phyloP scores from a whole-genome alignment of 1,140 invertebrate genomes.

The Galleria mellonella region DNA sequence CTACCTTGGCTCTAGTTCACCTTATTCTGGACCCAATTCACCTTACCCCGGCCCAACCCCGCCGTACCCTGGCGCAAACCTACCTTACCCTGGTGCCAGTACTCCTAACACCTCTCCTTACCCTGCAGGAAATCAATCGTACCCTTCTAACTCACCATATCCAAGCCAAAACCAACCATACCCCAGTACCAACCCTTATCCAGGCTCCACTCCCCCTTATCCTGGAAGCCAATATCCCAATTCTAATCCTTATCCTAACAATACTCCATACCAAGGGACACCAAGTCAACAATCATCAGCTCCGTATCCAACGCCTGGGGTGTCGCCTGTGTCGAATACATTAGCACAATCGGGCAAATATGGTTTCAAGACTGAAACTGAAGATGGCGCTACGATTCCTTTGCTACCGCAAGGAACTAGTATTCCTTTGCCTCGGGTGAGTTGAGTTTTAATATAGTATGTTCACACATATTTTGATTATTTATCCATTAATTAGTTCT shows the following conservation, averaged over 20 bases:
- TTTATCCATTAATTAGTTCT: too few species aligned
- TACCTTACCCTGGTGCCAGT: conserved; percentile 10
- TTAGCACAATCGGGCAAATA: conserved; percentile 28
- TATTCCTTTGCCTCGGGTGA: conserved; percentile 26
- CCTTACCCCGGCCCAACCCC: conserved; percentile 17
- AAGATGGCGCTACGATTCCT: conserved; percentile 10
- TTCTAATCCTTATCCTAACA: background rate
- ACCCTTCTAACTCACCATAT: background rate
- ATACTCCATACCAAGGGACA: too few species aligned
- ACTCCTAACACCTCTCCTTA: conserved; percentile 3
- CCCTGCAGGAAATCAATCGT: too few species aligned
- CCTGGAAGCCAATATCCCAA: background rate
- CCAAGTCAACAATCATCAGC: too few species aligned
- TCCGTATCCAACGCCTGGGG: too few species aligned
- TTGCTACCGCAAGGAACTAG: conserved; percentile 16
- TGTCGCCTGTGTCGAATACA: background rate
- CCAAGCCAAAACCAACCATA: background rate
- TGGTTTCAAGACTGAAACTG: conserved; percentile 16
- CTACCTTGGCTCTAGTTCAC: conserved; percentile 14
- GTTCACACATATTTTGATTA: too few species aligned
- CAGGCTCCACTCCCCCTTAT: background rate
- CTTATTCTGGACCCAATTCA: conserved; percentile 18
- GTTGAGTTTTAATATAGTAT: too few species aligned
- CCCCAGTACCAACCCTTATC: background rate
- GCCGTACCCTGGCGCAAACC: conserved; percentile 13